Conservation (phyloP, 1,140 invertebrate species). For the Apocrypta bakeri region DNA sequence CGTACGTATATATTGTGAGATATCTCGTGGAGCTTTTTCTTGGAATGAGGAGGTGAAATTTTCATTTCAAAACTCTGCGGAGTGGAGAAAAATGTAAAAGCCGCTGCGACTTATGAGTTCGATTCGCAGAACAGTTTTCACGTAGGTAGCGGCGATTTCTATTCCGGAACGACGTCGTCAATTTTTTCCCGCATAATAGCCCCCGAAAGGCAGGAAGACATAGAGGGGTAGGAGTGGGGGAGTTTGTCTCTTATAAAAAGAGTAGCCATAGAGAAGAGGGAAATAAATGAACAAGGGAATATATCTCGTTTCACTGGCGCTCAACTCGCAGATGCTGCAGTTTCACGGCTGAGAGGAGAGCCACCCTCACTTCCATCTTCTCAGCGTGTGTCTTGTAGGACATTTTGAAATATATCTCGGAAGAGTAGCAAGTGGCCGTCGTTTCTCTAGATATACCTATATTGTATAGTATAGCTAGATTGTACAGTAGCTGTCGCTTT, state of each 20-base stretch:
- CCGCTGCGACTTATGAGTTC: background rate
- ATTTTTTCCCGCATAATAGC: background rate
- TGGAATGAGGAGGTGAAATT: no score
- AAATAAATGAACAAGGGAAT: slow-evolving; percentile 21
- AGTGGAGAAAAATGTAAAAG: background rate
- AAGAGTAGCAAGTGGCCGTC: background rate
- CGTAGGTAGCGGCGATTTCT: background rate
- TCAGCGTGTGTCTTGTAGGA: slow-evolving; percentile 4
- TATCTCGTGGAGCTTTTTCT: no score
- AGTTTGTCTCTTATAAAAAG: no score
- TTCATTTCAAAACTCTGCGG: background rate
- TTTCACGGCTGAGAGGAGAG: slow-evolving; percentile 40
- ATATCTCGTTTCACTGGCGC: slow-evolving; percentile 21
- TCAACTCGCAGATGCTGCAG: slow-evolving; percentile 30
- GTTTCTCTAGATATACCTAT: no score
- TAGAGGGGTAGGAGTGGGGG: background rate
- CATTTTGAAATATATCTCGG: slow-evolving; percentile 37
- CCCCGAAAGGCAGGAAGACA: background rate
- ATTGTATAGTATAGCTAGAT: no score
- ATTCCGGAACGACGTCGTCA: background rate
- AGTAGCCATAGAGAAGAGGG: background rate
- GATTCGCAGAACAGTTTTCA: background rate
- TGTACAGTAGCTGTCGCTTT: background rate
- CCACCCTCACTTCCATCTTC: no score
- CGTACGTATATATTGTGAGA: no score